These are phyloP conservation scores for Crotophaga sulcirostris DNA, from an alignment of 2,113 vertebrate species.

Conservation along the genomic window DNA sequence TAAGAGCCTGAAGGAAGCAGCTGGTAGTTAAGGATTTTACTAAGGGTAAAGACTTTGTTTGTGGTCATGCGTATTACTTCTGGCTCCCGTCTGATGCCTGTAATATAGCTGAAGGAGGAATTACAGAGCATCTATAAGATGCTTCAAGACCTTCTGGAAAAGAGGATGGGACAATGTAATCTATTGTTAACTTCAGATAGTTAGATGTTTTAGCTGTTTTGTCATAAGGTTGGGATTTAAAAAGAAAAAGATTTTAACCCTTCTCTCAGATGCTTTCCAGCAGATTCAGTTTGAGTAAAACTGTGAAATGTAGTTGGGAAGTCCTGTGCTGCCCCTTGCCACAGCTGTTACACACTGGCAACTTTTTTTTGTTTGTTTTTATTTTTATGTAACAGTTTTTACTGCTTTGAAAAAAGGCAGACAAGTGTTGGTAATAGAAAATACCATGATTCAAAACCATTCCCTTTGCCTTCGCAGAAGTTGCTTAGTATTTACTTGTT, in stretches of 20 bases:
- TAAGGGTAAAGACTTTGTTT: not conserved
- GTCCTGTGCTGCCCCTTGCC: not conserved
- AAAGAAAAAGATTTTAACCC: not conserved
- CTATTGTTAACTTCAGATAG: not conserved
- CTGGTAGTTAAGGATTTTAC: not conserved
- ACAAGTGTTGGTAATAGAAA: not conserved
- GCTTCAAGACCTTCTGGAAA: not conserved
- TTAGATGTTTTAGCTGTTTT: not conserved
- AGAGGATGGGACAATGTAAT: not conserved
- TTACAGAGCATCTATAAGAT: not conserved
- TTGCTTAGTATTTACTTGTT: not conserved
- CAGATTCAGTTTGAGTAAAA: not conserved
- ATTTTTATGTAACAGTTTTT: not conserved
- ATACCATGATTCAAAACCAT: not conserved
- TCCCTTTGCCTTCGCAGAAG: not conserved
- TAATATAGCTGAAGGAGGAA: not conserved
- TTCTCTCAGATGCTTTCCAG: not conserved
- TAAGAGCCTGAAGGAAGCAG: not conserved
- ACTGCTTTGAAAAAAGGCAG: not conserved
- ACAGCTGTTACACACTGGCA: not conserved
- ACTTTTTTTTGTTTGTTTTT: not conserved
- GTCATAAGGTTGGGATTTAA: not conserved
- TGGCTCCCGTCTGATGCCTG: not conserved
- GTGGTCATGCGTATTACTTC: not conserved
- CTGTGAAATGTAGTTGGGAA: not conserved